Percentiles rank a stretch among this genome's conserved stretches.
phyloP scores from a whole-genome alignment of 1,140 invertebrate species.

The Drosophila nigromelanica region DNA sequence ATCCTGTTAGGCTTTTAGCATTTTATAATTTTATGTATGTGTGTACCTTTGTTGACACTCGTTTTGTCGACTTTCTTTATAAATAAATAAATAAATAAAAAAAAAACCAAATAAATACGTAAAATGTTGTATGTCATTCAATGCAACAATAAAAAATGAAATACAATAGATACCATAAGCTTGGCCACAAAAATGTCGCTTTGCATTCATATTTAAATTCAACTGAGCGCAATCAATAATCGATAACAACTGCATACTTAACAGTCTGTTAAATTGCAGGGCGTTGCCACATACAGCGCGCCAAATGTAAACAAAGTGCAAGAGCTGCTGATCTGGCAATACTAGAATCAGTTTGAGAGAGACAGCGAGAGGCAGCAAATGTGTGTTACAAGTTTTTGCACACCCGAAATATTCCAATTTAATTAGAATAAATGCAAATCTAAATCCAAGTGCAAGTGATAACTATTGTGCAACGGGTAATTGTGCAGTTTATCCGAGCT shows the following conservation, averaged over 20 bases:
- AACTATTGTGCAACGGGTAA: conserved; percentile 68
- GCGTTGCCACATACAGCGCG: conserved; percentile 29
- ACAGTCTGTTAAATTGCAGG: conserved; percentile 20
- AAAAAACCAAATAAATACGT: too few species aligned
- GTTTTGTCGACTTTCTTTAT: too few species aligned
- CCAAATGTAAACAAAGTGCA: conserved; percentile 46
- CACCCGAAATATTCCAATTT: conserved; percentile 66
- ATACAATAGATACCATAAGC: background rate
- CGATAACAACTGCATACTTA: background rate
- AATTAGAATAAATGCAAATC: conserved; percentile 53
- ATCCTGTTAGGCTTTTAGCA: too few species aligned
- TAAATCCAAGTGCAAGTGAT: conserved; percentile 63
- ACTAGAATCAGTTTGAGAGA: conserved; percentile 65
- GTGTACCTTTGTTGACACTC: too few species aligned
- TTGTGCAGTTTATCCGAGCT: conserved; percentile 24
- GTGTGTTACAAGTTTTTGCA: conserved; percentile 69
- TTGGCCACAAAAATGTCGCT: too few species aligned
- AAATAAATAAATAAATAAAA: too few species aligned
- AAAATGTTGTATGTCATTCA: too few species aligned
- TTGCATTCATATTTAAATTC: conserved; percentile 10
- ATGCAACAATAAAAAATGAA: background rate
- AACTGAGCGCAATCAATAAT: conserved; percentile 11
- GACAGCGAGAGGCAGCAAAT: conserved; percentile 70
- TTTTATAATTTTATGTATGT: too few species aligned
- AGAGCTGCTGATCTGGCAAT: conserved; percentile 41